These are phyloP conservation scores for Myotis davidii DNA, from an alignment of 2,113 vertebrate genomes.

Conservation along the genomic window DNA sequence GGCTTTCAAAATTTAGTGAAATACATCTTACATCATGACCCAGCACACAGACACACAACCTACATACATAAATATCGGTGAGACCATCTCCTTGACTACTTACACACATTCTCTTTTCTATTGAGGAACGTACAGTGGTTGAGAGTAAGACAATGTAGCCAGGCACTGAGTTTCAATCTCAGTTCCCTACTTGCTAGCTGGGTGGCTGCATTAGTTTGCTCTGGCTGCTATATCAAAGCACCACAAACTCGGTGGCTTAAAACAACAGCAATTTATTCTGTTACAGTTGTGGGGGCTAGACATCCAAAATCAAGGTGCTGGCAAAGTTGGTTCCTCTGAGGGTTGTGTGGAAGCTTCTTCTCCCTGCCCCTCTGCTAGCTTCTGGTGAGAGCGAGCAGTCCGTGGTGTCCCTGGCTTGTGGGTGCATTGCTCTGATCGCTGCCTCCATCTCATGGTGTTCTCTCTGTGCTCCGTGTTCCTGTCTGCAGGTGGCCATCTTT, in stretches of 20 bases:
- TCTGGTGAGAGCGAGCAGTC: neutral
- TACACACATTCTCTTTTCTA: neutral
- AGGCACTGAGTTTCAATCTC: neutral
- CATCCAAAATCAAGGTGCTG: neutral
- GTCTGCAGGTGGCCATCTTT: neutral
- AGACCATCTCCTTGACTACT: neutral
- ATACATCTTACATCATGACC: neutral
- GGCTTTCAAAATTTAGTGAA: neutral
- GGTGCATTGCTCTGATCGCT: accelerated
- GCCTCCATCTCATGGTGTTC: neutral
- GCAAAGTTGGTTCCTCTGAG: neutral
- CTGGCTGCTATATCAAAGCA: neutral
- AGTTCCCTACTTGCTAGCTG: neutral
- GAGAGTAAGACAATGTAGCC: neutral
- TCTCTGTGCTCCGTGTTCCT: neutral
- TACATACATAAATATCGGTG: neutral
- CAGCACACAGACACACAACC: neutral
- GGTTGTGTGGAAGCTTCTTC: neutral
- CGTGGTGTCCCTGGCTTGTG: neutral
- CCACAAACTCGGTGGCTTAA: neutral
- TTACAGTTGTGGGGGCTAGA: neutral
- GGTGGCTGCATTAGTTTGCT: neutral
- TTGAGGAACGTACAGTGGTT: neutral
- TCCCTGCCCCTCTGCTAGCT: neutral
- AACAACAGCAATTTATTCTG: neutral